Conservation (phyloP, 2,113 vertebrate genomes). For the Albula glossodonta region DNA sequence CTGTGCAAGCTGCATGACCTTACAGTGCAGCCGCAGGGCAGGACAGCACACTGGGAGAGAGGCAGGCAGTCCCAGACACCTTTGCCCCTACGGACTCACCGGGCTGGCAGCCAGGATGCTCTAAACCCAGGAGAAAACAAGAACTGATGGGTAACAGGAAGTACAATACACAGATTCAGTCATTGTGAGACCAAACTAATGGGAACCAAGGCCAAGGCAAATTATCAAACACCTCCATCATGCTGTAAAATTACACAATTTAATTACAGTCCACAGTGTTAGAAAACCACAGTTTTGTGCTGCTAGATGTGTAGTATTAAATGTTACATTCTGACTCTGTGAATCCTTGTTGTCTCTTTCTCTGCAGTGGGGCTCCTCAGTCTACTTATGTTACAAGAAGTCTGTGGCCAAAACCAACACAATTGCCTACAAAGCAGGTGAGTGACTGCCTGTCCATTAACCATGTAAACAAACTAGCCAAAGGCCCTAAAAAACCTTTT, state of each 20-base stretch:
- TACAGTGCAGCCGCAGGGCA: background rate
- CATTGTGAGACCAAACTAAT: background rate
- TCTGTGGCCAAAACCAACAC: conserved; percentile 97
- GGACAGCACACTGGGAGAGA: background rate
- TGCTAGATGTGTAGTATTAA: background rate
- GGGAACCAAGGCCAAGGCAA: background rate
- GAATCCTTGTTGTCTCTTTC: conserved; percentile 33
- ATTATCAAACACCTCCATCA: background rate
- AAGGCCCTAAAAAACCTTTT: background rate
- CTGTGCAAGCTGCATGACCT: background rate
- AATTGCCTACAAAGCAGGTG: conserved; percentile 97
- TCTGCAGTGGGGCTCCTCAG: conserved; percentile 92
- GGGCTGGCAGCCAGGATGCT: background rate
- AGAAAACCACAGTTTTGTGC: background rate
- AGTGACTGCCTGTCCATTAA: conserved; percentile 38
- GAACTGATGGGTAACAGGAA: background rate
- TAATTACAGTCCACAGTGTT: background rate
- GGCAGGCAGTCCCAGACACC: background rate
- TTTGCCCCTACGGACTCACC: background rate
- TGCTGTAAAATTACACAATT: background rate
- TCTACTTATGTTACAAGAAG: conserved; percentile 97
- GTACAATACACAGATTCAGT: background rate
- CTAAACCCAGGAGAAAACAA: background rate
- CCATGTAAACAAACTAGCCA: background rate
- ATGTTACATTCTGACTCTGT: background rate